Base-by-base conservation (phyloP, 2,888 invertebrate genomes). In the Ophion obscuratus region DNA sequence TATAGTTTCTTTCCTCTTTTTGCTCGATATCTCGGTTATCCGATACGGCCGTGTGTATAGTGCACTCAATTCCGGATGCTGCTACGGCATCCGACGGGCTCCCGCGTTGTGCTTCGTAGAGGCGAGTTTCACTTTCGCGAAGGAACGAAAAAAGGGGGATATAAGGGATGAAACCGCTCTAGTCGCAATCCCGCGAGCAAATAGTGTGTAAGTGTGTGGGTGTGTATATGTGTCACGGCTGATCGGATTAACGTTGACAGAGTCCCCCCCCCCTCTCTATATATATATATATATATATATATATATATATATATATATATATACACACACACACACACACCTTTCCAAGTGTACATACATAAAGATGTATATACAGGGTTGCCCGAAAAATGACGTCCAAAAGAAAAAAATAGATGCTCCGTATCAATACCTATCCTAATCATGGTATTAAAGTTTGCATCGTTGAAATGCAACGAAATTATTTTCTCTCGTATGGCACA, bases 101-200 rank as follows among this genome's bases (percentile, higher is more conserved):
- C 14, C 14, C 47, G 47, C 47, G 3, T 47, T 14, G 47, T 47
- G 14, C 47, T 47, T 47, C 14, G 14, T 53, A 27, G 76, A 76
- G 57, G 64, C 76, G 24, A 59, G 71, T 77, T 82, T 82, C 82
- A 71, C 82, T 82, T 71, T 76, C 66, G 64, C 53, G 64, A 1
- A 71, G 57, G 27, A 53, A 20, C 59, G 24, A 47, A 67, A 71
- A 64, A 64, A 81, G 36, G 67, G 67, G 77, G 67, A 68, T 59
- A 59, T 59, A 68, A 40, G 57, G 40, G 59, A 77, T 47, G 67
- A 77, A 68, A 77, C 17, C 62, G 75, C 24, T 64, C 27, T 70
- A 20, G 36, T 40, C 61, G 11, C 61, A 9, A 44, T 66, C 61
- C 59, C 61, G 14, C 61, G 10, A 40, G 31, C 24, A 14, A 62